Evolutionary conservation across 1,140 invertebrate species (phyloP), one percentile per base, ranked within the genome.

Genomic region (Ectropis grisescens): DNA sequence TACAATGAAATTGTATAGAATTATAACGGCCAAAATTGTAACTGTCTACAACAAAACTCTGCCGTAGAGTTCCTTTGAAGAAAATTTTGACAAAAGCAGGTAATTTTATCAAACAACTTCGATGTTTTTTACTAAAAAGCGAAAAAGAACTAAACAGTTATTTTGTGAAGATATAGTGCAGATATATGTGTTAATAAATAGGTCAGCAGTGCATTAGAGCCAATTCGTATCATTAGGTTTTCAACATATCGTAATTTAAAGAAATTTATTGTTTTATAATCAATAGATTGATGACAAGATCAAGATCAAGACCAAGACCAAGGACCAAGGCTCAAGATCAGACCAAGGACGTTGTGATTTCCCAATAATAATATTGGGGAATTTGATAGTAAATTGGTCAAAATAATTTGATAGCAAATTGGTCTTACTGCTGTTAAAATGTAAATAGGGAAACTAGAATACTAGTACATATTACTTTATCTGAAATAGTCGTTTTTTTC

Each of bases 21-120:
- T 81, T 78, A 81, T 78, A 81, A 81, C 76, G 76, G 76, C 69
- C 70, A 37, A 78, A 76, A 78, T 68, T 69, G 76, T 81, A 81
- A 81, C 70, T 76, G 70, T 81, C 75, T 65, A 58, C 58, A 53
- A 74, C 64, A 71, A 69, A 71, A 72, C 56, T 67, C 50, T 53
- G 52, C 67, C 37, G 44, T 57, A 64, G 55, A 53, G 44, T 55
- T 60, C 52, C 57, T 55, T 52, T 53, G 41, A 65, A 50, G 43
- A 58, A 60, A 54, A 66, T 46, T 25, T 37, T 54, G 40, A 65
- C 64, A 80, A 76, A 76, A 69, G 75, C 75, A 80, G 71, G 75
- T 78, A 76, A 75, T 69, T 68, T 74, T 76, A 67, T 65, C 58
- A 44, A 33, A 60, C 49, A 54, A 55, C 47, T 50, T 49, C 34